Conservation (phyloP, 1,140 invertebrate genomes). For the Venturia canescens region DNA sequence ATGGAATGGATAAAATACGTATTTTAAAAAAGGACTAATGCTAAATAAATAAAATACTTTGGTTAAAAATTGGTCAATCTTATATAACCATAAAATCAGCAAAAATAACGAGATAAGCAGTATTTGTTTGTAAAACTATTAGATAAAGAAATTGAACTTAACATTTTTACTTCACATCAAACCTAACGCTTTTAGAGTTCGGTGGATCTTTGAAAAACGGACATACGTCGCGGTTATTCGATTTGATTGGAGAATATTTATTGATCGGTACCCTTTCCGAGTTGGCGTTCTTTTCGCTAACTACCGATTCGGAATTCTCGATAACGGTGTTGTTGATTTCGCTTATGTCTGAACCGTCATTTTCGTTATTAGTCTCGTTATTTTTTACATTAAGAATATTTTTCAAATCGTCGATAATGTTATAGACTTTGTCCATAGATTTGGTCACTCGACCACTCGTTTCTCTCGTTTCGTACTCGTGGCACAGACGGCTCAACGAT, state of each 20-base stretch:
- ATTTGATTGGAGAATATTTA: conserved; percentile 55
- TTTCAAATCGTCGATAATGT: conserved; percentile 60
- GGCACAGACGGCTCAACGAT: conserved; percentile 66
- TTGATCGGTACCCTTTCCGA: conserved; percentile 1
- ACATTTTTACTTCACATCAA: conserved; percentile 60
- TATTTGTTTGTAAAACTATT: not conserved
- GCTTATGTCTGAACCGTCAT: conserved; percentile 48
- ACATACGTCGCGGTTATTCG: conserved; percentile 55
- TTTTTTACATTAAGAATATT: conserved; percentile 53
- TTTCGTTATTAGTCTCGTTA: conserved; percentile 54
- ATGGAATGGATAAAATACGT: not conserved
- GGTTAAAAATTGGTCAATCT: not conserved
- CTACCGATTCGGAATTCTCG: conserved; percentile 49
- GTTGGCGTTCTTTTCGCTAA: conserved; percentile 27
- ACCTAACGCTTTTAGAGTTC: conserved; percentile 65
- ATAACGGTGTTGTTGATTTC: conserved; percentile 54
- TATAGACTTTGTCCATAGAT: conserved; percentile 65
- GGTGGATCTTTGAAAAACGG: conserved; percentile 55
- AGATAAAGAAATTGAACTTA: not conserved
- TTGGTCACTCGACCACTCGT: conserved; percentile 58
- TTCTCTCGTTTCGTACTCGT: conserved; percentile 60
- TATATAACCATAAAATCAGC: not conserved
- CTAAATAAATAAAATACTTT: conserved; percentile 37
- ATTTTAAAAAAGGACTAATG: not conserved
- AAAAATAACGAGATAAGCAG: not conserved